Percentiles rank a stretch among this genome's conserved stretches.
These are phyloP conservation scores for Protosalanx chinensis DNA, from an alignment of 2,797 vertebrate genomes.

Conservation along the genomic window DNA sequence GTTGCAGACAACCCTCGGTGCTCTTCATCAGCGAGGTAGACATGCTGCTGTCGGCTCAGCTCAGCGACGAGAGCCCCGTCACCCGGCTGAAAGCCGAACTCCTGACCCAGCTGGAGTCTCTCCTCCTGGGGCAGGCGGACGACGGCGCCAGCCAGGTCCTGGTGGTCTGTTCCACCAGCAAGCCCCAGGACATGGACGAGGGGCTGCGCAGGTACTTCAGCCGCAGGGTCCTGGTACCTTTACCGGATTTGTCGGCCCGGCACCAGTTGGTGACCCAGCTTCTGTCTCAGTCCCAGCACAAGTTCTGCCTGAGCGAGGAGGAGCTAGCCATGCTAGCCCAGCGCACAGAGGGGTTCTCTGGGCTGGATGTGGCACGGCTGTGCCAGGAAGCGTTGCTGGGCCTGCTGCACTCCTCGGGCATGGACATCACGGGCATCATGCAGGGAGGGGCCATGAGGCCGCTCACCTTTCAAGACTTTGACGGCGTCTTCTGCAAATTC, in stretches of 20 bases:
- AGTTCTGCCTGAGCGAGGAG: slow-evolving; percentile 86
- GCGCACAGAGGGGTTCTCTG: slow-evolving; percentile 85
- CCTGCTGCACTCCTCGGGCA: slow-evolving; percentile 85
- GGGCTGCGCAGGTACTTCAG: slow-evolving; percentile 84
- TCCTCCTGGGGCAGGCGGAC: slow-evolving; percentile 86
- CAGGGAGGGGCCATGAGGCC: slow-evolving; percentile 86
- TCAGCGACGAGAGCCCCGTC: slow-evolving; percentile 83
- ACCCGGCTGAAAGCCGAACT: slow-evolving; percentile 83
- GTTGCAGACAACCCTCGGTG: slow-evolving; percentile 82
- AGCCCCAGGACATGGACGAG: slow-evolving; percentile 85
- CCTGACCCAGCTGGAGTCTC: slow-evolving; percentile 86
- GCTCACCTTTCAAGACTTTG: slow-evolving; percentile 87
- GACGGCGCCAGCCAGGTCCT: slow-evolving; percentile 78
- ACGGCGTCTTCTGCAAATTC: slow-evolving; percentile 85
- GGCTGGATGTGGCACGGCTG: slow-evolving; percentile 85
- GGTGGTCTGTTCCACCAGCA: slow-evolving; percentile 84
- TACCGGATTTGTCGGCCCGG: slow-evolving; percentile 83
- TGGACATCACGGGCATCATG: slow-evolving; percentile 90
- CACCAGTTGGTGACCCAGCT: slow-evolving; percentile 86
- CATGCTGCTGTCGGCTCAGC: slow-evolving; percentile 84
- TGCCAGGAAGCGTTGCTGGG: slow-evolving; percentile 92
- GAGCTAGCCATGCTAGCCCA: slow-evolving; percentile 83
- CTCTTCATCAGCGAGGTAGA: slow-evolving; percentile 86
- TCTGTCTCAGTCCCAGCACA: slow-evolving; percentile 80
- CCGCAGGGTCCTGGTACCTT: slow-evolving; percentile 84